Conservation (phyloP, 2,888 invertebrate species). For the Melolontha melolontha region DNA sequence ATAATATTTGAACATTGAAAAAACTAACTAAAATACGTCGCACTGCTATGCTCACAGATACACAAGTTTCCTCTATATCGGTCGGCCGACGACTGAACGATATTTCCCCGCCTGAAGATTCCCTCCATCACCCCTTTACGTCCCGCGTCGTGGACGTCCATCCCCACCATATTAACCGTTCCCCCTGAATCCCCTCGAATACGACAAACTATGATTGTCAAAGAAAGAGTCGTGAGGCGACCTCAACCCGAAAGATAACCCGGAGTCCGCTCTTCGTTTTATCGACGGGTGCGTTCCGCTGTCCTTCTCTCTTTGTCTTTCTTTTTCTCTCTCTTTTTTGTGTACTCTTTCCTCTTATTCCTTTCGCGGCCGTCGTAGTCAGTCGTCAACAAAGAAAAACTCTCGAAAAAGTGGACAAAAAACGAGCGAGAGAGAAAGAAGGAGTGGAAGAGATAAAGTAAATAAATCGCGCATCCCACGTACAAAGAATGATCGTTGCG, state of each 20-base stretch:
- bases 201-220: conserved; percentile 60
- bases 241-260: conserved; percentile 62
- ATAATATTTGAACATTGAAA: background rate
- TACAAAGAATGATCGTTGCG: conserved; percentile 35
- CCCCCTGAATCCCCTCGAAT: conserved; percentile 53
- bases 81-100: conserved; percentile 57
- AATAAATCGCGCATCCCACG: conserved; percentile 38
- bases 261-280: conserved; percentile 45
- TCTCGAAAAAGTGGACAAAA: conserved; percentile 38
- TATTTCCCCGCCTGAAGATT: conserved; percentile 58
- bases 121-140: conserved; percentile 58
- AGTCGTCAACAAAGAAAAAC: conserved; percentile 37
- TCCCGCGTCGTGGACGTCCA: conserved; percentile 58
- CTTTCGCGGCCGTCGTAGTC: conserved; percentile 15
- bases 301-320: conserved; percentile 31
- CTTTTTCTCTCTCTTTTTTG: conserved; percentile 21
- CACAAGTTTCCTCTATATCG: conserved; percentile 31
- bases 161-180: conserved; percentile 53
- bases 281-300: conserved; percentile 40
- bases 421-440: conserved; percentile 19
- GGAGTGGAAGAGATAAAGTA: conserved; percentile 23
- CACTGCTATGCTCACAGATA: conserved; percentile 38
- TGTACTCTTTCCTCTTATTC: conserved; percentile 34
- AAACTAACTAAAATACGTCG: conserved; percentile 23
- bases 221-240: conserved; percentile 60